Evolutionary conservation across 2,888 invertebrate genomes (phyloP).

Genomic region (Noctua comes): DNA sequence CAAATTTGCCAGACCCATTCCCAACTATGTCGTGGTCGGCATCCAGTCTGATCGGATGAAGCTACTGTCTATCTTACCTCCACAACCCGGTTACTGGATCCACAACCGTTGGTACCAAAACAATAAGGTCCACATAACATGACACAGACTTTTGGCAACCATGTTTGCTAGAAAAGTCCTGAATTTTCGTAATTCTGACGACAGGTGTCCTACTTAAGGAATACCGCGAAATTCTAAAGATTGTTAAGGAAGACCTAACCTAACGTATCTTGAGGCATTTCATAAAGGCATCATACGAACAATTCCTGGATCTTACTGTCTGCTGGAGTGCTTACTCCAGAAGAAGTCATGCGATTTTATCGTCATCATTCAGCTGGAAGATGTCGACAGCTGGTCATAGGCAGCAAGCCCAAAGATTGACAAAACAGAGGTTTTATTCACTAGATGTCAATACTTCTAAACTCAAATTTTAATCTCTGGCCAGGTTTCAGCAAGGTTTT

Average conservation of each 20-base stretch:
- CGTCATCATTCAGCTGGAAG: not conserved
- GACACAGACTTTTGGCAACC: not conserved
- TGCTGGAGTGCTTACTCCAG: not conserved
- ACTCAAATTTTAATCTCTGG: too few species aligned
- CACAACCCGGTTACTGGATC: not conserved
- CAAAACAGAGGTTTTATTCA: not conserved
- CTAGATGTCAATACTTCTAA: too few species aligned
- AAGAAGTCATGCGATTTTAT: not conserved
- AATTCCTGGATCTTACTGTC: too few species aligned
- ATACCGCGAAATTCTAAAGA: conserved; percentile 4
- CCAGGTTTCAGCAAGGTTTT: too few species aligned
- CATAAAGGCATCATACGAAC: not conserved
- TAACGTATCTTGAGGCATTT: conserved; percentile 20
- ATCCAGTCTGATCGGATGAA: too few species aligned
- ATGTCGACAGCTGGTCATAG: not conserved
- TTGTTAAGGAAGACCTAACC: not conserved
- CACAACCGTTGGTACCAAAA: not conserved
- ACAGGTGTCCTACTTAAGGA: not conserved
- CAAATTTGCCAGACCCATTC: too few species aligned
- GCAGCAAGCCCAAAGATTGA: too few species aligned
- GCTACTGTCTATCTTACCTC: not conserved
- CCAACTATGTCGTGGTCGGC: too few species aligned
- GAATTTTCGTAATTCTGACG: not conserved
- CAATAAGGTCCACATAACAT: not conserved
- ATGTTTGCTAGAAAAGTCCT: not conserved